Percentiles rank a stretch among this genome's conserved stretches.
Evolutionary conservation across 2,888 invertebrate genomes (phyloP).

Genomic region (Ectobius pallidus): DNA sequence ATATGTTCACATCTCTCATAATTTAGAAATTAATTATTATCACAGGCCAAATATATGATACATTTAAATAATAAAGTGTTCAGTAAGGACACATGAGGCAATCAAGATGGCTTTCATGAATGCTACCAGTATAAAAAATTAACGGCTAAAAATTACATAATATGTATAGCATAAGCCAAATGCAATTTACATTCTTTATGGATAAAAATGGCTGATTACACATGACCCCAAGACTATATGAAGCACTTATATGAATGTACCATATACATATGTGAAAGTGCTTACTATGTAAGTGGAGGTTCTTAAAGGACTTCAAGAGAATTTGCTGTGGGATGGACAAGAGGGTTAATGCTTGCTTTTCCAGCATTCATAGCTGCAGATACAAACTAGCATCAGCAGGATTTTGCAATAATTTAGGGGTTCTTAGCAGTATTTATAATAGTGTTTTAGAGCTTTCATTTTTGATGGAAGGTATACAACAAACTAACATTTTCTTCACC

Average conservation of each 20-base stretch:
- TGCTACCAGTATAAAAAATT: not conserved
- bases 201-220: not conserved
- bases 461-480: too few relatives aligned
- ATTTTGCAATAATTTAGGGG: too few relatives aligned
- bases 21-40: constrained; percentile 2
- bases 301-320: not conserved
- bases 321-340: not conserved
- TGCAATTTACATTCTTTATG: not conserved
- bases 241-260: not conserved
- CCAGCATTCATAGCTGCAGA: not conserved
- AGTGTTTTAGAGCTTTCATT: too few relatives aligned
- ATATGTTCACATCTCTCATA: not conserved
- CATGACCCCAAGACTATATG: not conserved
- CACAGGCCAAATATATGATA: constrained; percentile 21
- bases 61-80: not conserved
- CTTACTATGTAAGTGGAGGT: not conserved
- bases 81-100: not conserved
- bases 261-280: not conserved
- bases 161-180: not conserved
- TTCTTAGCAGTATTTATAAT: too few relatives aligned
- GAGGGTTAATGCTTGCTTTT: not conserved
- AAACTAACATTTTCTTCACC: too few relatives aligned
- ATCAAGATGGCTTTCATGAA: not conserved
- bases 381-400: not conserved
- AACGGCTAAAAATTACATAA: not conserved